These are phyloP conservation scores for Seira ritae DNA, from an alignment of 2,888 invertebrate genomes.

Conservation along the genomic window DNA sequence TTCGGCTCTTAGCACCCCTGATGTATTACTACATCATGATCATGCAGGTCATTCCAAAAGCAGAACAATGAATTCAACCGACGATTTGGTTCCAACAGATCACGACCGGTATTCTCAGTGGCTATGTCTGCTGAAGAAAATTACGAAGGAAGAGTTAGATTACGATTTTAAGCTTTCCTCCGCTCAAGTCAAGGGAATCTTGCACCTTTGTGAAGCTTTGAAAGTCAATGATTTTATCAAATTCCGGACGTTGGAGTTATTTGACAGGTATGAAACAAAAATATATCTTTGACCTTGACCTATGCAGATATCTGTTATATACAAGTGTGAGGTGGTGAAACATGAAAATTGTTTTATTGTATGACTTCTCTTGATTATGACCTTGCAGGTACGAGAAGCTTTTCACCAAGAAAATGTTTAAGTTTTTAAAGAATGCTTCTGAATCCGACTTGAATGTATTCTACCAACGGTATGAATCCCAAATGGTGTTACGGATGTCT, in stretches of 20 bases:
- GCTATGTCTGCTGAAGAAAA: constrained; percentile 16
- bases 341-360: no score
- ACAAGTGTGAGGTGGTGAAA: no score
- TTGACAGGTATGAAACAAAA: no score
- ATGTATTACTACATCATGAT: no score
- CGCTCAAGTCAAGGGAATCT: constrained; percentile 20
- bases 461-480: constrained; percentile 16
- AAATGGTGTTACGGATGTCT: constrained; percentile 43
- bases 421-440: background rate
- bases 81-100: no score
- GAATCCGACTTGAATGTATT: background rate
- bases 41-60: no score
- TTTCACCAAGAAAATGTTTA: background rate
- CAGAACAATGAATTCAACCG: no score
- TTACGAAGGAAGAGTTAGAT: constrained; percentile 12
- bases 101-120: no score
- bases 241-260: constrained; percentile 44
- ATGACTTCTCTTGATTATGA: background rate
- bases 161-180: background rate
- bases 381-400: constrained; percentile 26
- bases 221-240: constrained; percentile 20
- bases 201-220: constrained; percentile 22
- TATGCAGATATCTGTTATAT: no score
- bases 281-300: no score
- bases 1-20: no score